Base-by-base conservation (phyloP, 2,888 invertebrate genomes). In the Ectemnius continuus region DNA sequence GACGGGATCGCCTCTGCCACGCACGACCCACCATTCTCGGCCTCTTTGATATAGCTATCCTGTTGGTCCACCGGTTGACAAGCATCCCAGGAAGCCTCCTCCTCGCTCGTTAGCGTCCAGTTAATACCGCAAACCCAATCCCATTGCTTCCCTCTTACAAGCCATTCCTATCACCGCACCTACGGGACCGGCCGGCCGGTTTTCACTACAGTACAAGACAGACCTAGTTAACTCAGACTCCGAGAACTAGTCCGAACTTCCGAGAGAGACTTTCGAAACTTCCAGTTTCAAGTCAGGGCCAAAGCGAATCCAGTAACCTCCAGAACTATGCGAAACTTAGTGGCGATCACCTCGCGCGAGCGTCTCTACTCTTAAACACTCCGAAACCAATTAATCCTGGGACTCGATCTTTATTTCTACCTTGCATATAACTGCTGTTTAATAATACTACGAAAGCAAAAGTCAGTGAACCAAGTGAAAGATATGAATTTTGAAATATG, bases 11-110 rank as follows among this genome's bases (percentile, higher is more conserved):
- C 68, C 70, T 75, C 72, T 56, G 78, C 67, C 62, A 72, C 71
- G 78, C 82, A 74, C 78, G 82, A 73, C 57, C 63, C 70, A 65
- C 67, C 66, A 70, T 79, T 68, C 73, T 52, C 70, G 62, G 36
- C 11, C 36, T 6, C 36, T 36, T 36, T 36, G 36, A 36, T 36
- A 36, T 36, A 36, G 36, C 36, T 36, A 36, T 36, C 36, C 36
- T 36, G 36, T 36, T 36, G 36, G 36, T 36, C 36, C 36, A 36
- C 36, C 36, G 4, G 36, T 36, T 36, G 36, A 36, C 36, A 36
- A 36, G 36, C 36, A 11, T 36, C 36, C 36, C 36, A 11, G 8
- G 36, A 36, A 36, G 8, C 36, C 36, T 11, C 11, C 36, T 6
- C 36, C 36, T 36, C 36, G 36, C 36, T 36, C 36, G 36, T 52